Base-by-base conservation (phyloP, 1,140 invertebrate species). In the Polyergus mexicanus region DNA sequence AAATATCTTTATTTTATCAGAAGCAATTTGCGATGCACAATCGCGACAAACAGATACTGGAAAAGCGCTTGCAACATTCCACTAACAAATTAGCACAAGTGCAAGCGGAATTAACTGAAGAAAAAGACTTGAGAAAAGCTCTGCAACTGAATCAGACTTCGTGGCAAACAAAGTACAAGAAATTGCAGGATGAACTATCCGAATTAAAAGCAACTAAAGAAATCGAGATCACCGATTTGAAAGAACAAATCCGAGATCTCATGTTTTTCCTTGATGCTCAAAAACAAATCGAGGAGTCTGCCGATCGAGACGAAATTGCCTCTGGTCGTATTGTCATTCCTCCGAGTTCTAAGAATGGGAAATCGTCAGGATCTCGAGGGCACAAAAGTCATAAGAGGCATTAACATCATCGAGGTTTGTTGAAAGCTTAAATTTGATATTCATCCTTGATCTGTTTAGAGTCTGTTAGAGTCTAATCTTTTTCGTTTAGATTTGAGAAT, bases 181-280 rank as follows among this genome's bases (percentile, higher is more conserved):
- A 96, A 56, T 91, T 98, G 8, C 97, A 98, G 91, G 95, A 96
- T 74, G 95, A 97, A 80, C 95, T 97, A 69, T 94, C 95, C 19
- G 95, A 96, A 62, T 92, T 94, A n/a, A 95, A 95, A 90, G 91
- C 88, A 16, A 85, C 89, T 28, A 97, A 97, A 92, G 96, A 98
- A 66, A 93, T 96, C 89, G 97, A 99, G 96, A 96, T 99, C 2
- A 84, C 93, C 0, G 98, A 99, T 19, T 95, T 99, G 11, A 96
- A 97, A 90, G 98, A 99, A 88, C 99, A 99, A 95, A 95, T 99
- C 0, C 95, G 98, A 16, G 99, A 99, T 96, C 95, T 99, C 1
- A 99, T 99, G 98, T 99, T 99, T 95, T 99, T 97, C 93, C 96
- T 99, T 75, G 98, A 99, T 90, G 98, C 98, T 11, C 97, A 98